A percentile compares a stretch with the other conserved stretches of the same genome.
Evolutionary conservation across 2,797 vertebrate genomes (phyloP).

Genomic region (Notoglanidium macrostoma): DNA sequence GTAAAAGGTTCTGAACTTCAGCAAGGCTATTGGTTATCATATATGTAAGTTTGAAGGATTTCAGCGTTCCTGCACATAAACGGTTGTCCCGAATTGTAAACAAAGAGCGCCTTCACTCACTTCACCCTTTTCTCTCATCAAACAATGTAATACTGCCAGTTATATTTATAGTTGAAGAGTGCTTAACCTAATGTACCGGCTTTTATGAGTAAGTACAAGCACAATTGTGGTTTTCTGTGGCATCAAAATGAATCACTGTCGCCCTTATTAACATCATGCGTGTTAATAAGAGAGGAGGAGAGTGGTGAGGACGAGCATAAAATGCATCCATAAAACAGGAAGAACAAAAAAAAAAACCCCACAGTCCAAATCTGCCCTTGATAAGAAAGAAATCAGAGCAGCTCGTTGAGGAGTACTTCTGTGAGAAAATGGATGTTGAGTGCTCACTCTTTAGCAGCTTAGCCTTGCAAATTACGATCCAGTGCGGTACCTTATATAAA

Average conservation of each 20-base stretch:
- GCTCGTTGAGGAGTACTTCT: neutral
- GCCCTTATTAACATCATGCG: neutral
- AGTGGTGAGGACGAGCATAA: neutral
- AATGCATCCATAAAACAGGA: neutral
- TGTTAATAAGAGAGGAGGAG: neutral
- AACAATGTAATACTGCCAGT: too few relatives aligned
- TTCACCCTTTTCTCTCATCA: neutral
- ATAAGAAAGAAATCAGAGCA: neutral
- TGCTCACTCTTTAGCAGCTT: neutral
- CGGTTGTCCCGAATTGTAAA: neutral
- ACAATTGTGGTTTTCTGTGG: neutral
- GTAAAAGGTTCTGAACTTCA: slow-evolving; percentile 24
- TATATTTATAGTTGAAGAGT: neutral
- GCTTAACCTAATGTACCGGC: neutral
- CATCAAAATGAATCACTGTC: neutral
- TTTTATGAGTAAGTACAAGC: neutral
- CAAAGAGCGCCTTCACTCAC: neutral
- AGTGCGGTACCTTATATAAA: neutral
- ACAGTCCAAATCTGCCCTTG: neutral
- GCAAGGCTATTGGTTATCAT: neutral
- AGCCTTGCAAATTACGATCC: neutral
- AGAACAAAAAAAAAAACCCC: neutral
- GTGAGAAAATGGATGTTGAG: slow-evolving; percentile 10
- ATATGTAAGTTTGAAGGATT: neutral
- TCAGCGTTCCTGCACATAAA: neutral